Evolutionary conservation across 2,113 vertebrate species (phyloP).

Genomic region (Mesembrinibis cayennensis): DNA sequence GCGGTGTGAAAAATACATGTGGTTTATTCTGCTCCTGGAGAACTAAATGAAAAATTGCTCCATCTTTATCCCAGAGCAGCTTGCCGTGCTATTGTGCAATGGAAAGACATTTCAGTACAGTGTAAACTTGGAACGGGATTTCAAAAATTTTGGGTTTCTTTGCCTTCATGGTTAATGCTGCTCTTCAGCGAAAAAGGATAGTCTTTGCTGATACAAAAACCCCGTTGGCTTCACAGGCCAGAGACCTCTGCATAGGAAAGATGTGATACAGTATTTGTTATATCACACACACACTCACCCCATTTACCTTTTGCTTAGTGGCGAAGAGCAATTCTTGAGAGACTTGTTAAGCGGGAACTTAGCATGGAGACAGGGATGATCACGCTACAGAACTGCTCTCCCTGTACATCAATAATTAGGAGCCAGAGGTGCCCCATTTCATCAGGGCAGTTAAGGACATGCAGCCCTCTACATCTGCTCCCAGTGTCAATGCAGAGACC

Average conservation of each 20-base stretch:
- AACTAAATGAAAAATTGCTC: background rate
- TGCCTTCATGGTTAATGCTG: background rate
- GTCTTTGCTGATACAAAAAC: background rate
- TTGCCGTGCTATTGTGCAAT: background rate
- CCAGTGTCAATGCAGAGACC: background rate
- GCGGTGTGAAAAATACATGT: background rate
- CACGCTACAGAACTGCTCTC: background rate
- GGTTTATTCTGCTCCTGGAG: background rate
- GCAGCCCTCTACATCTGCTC: background rate
- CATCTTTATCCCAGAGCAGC: background rate
- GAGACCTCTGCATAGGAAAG: background rate
- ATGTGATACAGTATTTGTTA: background rate
- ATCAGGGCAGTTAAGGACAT: background rate
- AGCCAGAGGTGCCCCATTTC: background rate
- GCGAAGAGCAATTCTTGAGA: background rate
- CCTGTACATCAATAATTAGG: accelerated
- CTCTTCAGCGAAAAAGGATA: background rate
- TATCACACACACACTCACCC: no score
- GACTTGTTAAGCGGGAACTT: background rate
- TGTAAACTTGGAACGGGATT: background rate
- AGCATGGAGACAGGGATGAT: accelerated
- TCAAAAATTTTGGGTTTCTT: background rate
- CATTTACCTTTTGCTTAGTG: background rate
- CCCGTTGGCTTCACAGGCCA: background rate
- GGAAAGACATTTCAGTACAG: background rate